These are phyloP conservation scores for Illadopsis cleaveri DNA, from an alignment of 2,113 vertebrate species.

Conservation along the genomic window DNA sequence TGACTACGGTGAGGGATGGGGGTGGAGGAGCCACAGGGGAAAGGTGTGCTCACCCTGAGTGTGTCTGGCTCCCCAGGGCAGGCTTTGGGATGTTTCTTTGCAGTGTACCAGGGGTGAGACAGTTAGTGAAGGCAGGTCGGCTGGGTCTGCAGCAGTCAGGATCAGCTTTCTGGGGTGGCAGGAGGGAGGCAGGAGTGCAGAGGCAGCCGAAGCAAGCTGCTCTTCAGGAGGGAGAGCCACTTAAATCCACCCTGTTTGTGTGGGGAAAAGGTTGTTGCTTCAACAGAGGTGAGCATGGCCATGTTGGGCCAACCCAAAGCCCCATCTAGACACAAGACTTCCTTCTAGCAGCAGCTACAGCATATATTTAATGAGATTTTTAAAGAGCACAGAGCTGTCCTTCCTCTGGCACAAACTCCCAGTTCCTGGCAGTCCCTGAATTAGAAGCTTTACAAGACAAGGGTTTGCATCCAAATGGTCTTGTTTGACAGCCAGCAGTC, in stretches of 20 bases:
- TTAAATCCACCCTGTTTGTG: neutral
- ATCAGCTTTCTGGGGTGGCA: neutral
- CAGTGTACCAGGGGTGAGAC: neutral
- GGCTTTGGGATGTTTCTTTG: neutral
- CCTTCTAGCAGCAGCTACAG: neutral
- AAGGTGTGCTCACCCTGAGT: neutral
- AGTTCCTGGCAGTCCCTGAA: neutral
- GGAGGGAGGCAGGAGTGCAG: neutral
- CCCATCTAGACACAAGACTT: neutral
- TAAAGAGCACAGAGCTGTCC: neutral
- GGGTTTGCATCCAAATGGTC: neutral
- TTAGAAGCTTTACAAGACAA: neutral
- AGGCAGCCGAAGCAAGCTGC: neutral
- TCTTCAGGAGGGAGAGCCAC: neutral
- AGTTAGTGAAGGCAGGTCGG: neutral
- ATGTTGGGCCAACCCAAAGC: neutral
- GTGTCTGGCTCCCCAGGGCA: neutral
- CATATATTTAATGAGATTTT: neutral
- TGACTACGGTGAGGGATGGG: neutral
- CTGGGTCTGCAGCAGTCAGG: neutral
- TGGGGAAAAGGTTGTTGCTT: neutral
- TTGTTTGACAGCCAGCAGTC: neutral
- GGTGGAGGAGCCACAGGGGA: neutral
- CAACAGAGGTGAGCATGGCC: neutral
- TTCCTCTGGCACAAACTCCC: neutral